A percentile compares a stretch with the other conserved stretches of the same genome.
Conservation (phyloP, 53 echinoderm and acorn worm genomes). For the Actinopyga echinites region DNA sequence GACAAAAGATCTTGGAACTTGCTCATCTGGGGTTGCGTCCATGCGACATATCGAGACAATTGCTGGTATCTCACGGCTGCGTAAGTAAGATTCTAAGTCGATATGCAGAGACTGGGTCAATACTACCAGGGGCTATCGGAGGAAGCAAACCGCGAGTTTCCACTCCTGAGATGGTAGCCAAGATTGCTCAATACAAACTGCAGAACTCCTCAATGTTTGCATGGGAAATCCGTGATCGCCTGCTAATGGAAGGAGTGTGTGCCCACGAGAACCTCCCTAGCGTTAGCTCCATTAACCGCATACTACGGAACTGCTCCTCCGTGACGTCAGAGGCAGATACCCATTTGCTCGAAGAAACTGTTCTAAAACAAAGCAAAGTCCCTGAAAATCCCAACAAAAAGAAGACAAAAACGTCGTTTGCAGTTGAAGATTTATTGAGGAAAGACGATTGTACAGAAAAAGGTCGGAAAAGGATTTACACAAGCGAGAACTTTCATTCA, state of each 20-base stretch:
- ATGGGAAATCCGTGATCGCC: conserved; percentile 93
- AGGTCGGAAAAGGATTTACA: not conserved
- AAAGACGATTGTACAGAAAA: conserved; percentile 18
- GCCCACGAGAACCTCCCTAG: conserved; percentile 81
- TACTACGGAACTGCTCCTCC: conserved; percentile 60
- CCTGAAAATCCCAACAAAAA: not conserved
- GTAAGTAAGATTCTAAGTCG: conserved; percentile 92
- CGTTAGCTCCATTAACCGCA: conserved; percentile 93
- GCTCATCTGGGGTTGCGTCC: conserved; percentile 92
- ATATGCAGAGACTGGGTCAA: conserved; percentile 73
- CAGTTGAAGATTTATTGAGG: conserved; percentile 80
- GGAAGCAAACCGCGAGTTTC: conserved; percentile 83
- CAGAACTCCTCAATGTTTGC: conserved; percentile 93
- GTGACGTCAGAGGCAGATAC: conserved; percentile 6
- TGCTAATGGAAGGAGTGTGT: conserved; percentile 75
- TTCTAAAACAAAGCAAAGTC: not conserved
- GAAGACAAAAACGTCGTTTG: conserved; percentile 67
- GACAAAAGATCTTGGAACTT: conserved; percentile 82
- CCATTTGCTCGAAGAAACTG: conserved; percentile 8
- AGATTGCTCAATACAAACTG: conserved; percentile 75
- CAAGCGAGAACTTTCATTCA: not conserved
- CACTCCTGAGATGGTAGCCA: conserved; percentile 75
- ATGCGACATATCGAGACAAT: conserved; percentile 91
- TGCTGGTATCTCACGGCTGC: conserved; percentile 92
- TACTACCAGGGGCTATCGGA: conserved; percentile 72